Conservation (phyloP, 2,113 vertebrate genomes). For the Chaetura pelagica region DNA sequence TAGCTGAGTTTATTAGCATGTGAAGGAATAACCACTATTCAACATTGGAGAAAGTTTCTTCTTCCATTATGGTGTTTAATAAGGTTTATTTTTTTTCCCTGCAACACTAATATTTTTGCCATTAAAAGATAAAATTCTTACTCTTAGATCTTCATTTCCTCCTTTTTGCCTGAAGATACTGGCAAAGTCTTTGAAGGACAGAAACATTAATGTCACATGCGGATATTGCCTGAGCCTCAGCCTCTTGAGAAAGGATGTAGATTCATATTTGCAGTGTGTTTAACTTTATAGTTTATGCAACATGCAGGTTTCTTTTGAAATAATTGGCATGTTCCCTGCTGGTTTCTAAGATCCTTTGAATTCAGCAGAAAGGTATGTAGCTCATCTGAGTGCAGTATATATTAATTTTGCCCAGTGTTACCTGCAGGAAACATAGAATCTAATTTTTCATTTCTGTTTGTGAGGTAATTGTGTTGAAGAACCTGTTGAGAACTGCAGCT, state of each 20-base stretch:
- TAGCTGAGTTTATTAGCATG: neutral
- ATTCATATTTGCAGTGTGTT: neutral
- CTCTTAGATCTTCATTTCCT: neutral
- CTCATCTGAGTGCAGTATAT: neutral
- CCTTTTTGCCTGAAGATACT: neutral
- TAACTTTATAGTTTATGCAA: neutral
- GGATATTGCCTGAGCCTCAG: neutral
- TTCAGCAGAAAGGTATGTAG: neutral
- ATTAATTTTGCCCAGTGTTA: neutral
- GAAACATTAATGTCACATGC: neutral
- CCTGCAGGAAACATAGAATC: neutral
- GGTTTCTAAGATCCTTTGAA: constrained; percentile 35
- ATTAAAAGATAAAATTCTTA: neutral
- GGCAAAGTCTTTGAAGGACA: neutral
- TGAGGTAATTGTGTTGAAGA: neutral
- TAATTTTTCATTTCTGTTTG: neutral
- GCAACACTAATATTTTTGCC: neutral
- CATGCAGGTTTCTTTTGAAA: neutral
- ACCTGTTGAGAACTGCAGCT: neutral
- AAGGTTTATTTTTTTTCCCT: neutral
- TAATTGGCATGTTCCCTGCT: constrained; percentile 1
- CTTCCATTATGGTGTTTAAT: neutral
- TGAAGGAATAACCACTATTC: neutral
- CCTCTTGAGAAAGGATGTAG: neutral
- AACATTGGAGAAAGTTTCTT: neutral